Evolutionary conservation across 1,140 invertebrate species (phyloP), one percentile per base, ranked within the genome.

Genomic region (Tachypleus tridentatus): DNA sequence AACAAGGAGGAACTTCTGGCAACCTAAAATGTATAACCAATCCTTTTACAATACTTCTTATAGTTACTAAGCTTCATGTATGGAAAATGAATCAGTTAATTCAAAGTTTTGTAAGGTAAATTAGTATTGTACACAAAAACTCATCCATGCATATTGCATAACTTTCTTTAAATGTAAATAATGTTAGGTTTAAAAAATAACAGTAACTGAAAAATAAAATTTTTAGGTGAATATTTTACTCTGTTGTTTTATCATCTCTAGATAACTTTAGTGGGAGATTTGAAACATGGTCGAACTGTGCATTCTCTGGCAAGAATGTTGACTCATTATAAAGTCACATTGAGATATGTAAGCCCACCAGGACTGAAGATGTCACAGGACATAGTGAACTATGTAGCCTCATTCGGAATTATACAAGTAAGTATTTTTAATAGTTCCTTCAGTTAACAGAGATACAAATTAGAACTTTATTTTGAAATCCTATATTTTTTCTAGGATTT

Each of bases 201-300:
- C 47, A n/a, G 53, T 6, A 4, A n/a, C n/a, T 29, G 5, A 47
- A 29, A 29, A 29, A 29, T 29, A 29, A 29, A 29, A 29, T 2
- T 29, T 29, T 29, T 29, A 29, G 29, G 29, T 29, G 29, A 29
- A 0, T 29, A 29, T 29, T 53, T 60, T 47, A 5, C 50, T 29
- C 2, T 29, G 29, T 29, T 29, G 29, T 51, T 54, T 67, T 64
- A 61, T 51, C 54, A 48, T 64, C 63, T 69, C 5, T 66, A 80
- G 77, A 81, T 84, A 11, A 82, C 83, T 8, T 76, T 85, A 75
- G 82, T 98, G 59, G 97, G 97, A 6, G 97, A 99, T 78, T 79
- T 99, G 67, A 97, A 97, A 75, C 89, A 99, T 78, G 96, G 97
- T 4, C 83, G 97, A 58, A 99, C 97, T 3, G 97, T 98, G 0